Evolutionary conservation across 2,888 invertebrate genomes (phyloP), one percentile per base, ranked within the genome.

Genomic region (Teleogryllus oceanicus): DNA sequence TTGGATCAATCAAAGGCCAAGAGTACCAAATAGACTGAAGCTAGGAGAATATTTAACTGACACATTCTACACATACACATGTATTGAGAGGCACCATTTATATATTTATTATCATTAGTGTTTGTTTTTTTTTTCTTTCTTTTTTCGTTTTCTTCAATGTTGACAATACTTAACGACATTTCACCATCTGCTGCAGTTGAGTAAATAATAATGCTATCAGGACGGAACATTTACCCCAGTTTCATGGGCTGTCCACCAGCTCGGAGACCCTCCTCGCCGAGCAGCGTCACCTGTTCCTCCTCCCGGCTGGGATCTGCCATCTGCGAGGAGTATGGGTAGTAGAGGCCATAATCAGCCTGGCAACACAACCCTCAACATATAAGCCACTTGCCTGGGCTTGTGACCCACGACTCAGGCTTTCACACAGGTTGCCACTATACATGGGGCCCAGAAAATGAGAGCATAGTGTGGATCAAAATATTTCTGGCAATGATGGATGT

Each of bases 281-380:
- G 93, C 87, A 98, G 93, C 85, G 96, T 96, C 87, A 96, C 95
- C 89, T 96, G 96, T 89, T 98, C 96, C 91, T 97, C 95, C 90
- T 97, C 97, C 87, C 95, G 93, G 88, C 94, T 94, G 87, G 96
- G 96, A 90, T 98, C 98, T 89, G 97, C 96, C 96, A 97, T 96
- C 95, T 97, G 96, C 90, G 92, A 89, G 51, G 81, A 79, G 79
- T 51, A 62, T 51, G 79, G 80, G 79, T 89, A 88, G 89, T 89
- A 89, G 90, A 88, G 89, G 89, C 89, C 88, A 88, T 91, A 89
- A 89, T 92, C 93, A 92, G 92, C 91, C 92, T 92, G 90, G 89
- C 89, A 89, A 90, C 90, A 90, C 91, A 92, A 90, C 89, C 89
- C 89, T 88, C 62, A 62, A 62, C 62, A 62, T 18, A 18, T 13